Conservation (phyloP, 2,797 vertebrate genomes). For the Sarcoramphus papa region DNA sequence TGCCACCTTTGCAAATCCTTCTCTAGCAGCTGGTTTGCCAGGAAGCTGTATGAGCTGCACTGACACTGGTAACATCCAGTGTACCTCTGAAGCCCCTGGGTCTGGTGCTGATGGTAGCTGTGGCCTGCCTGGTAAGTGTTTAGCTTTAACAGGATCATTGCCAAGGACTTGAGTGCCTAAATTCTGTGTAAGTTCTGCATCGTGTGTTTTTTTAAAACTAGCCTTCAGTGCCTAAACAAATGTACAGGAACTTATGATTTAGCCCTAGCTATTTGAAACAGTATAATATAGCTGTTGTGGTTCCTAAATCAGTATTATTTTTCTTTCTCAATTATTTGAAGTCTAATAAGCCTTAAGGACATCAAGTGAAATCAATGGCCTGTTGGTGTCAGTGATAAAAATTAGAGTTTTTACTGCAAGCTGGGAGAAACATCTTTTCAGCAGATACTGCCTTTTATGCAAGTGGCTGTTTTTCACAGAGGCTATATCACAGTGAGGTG, state of each 20-base stretch:
- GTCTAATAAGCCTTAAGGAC: neutral
- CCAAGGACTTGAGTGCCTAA: neutral
- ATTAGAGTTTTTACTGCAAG: neutral
- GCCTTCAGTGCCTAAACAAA: neutral
- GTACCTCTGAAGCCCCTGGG: neutral
- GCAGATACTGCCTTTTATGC: neutral
- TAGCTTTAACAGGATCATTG: neutral
- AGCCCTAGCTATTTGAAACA: neutral
- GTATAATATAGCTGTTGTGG: neutral
- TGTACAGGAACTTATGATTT: neutral
- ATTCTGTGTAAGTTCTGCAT: neutral
- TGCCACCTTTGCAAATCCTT: neutral
- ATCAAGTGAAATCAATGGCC: neutral
- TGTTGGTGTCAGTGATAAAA: neutral
- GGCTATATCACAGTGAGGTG: neutral
- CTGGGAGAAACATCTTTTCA: neutral
- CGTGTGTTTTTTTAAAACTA: neutral
- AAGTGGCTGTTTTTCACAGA: neutral
- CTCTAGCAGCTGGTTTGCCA: neutral
- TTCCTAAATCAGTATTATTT: neutral
- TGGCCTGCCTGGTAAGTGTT: neutral
- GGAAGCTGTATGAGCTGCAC: neutral
- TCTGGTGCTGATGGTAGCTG: neutral
- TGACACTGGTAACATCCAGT: neutral
- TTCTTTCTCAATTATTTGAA: neutral